These are phyloP conservation scores for Lophotis ruficrista DNA, from an alignment of 2,113 vertebrate genomes.

Conservation along the genomic window DNA sequence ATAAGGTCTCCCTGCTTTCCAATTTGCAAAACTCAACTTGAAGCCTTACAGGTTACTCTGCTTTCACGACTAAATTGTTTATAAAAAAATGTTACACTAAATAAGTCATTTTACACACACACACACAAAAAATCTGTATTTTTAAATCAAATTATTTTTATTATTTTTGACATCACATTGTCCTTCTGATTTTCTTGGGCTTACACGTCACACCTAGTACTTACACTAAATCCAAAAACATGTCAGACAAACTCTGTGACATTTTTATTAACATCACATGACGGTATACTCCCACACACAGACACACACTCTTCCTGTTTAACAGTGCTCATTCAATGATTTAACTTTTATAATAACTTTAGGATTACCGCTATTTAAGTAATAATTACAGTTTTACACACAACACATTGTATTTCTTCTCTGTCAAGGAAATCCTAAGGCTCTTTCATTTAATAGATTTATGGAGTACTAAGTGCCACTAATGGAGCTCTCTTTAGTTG, in stretches of 20 bases:
- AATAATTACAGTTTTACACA: background rate
- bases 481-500: background rate
- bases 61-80: background rate
- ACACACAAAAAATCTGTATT: background rate
- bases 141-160: background rate
- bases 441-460: background rate
- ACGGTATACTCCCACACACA: background rate
- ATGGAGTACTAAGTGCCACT: slow-evolving; percentile 1
- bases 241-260: background rate
- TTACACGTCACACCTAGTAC: background rate
- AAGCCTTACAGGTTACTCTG: background rate
- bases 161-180: background rate
- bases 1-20: background rate
- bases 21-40: background rate
- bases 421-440: background rate
- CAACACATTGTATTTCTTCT: background rate
- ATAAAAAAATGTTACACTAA: background rate
- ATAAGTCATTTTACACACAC: background rate
- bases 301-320: background rate
- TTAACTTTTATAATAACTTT: background rate
- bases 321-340: background rate
- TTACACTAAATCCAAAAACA: background rate
- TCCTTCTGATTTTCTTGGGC: background rate
- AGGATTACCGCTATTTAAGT: background rate
- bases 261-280: background rate